These are phyloP conservation scores for Leptosomus discolor DNA, from an alignment of 2,113 vertebrate genomes.

Conservation along the genomic window DNA sequence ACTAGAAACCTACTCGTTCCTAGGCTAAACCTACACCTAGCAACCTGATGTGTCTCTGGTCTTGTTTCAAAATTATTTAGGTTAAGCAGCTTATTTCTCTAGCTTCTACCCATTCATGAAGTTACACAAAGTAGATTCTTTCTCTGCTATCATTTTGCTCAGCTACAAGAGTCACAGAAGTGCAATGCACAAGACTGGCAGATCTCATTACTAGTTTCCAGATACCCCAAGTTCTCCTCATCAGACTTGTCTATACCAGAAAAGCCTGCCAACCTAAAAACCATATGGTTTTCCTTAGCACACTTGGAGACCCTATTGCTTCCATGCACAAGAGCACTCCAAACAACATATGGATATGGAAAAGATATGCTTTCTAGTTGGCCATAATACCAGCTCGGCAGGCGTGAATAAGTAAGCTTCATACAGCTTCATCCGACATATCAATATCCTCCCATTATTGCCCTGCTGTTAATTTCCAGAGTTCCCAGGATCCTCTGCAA, in stretches of 20 bases:
- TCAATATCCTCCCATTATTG: background rate
- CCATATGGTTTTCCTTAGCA: background rate
- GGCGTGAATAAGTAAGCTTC: background rate
- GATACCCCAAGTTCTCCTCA: background rate
- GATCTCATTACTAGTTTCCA: background rate
- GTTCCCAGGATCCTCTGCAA: background rate
- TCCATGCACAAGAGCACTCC: background rate
- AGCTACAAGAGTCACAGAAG: background rate
- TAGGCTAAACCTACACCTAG: background rate
- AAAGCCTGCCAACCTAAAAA: background rate
- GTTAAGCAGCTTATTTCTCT: background rate
- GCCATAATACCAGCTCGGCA: background rate
- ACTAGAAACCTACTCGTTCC: background rate
- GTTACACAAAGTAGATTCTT: background rate
- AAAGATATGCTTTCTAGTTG: background rate
- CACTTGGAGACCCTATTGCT: background rate
- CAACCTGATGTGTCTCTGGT: background rate
- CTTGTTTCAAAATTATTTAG: background rate
- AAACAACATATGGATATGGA: background rate
- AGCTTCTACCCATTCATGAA: background rate
- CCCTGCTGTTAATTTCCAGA: background rate
- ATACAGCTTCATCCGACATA: background rate
- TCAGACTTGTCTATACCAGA: background rate
- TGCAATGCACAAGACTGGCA: background rate
- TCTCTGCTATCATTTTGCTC: background rate